Evolutionary conservation across 2,797 vertebrate genomes (phyloP).

Genomic region (Macroramphosus scolopax): DNA sequence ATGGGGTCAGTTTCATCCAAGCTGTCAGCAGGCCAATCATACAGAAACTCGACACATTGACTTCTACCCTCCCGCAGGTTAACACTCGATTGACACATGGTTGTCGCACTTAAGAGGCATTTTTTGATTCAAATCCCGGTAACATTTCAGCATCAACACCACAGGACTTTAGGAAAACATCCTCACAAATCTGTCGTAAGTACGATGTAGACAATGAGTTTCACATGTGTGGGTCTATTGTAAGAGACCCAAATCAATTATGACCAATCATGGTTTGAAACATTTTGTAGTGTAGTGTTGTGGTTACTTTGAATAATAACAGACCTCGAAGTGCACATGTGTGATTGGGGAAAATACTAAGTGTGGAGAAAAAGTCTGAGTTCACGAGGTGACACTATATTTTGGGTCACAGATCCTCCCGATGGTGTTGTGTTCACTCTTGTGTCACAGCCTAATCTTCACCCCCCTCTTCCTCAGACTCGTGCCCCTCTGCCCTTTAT

Average conservation of each 20-base stretch:
- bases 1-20: constrained; percentile 8
- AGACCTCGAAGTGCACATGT: no score
- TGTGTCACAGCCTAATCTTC: constrained; percentile 5
- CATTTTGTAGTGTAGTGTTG: no score
- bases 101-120: neutral
- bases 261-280: no score
- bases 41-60: neutral
- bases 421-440: constrained; percentile 6
- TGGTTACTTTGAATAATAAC: no score
- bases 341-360: no score
- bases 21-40: constrained; percentile 1
- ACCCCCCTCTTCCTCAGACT: neutral
- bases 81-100: neutral
- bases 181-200: neutral
- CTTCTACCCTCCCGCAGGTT: neutral
- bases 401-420: neutral
- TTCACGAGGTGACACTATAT: no score
- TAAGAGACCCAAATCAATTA: no score
- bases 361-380: neutral
- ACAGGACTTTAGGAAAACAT: neutral
- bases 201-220: no score
- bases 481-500: constrained; percentile 15
- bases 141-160: neutral
- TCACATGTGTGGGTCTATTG: no score
- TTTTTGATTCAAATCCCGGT: no score